phyloP scores from a whole-genome alignment of 2,888 invertebrate genomes.

The Elegia similella region DNA sequence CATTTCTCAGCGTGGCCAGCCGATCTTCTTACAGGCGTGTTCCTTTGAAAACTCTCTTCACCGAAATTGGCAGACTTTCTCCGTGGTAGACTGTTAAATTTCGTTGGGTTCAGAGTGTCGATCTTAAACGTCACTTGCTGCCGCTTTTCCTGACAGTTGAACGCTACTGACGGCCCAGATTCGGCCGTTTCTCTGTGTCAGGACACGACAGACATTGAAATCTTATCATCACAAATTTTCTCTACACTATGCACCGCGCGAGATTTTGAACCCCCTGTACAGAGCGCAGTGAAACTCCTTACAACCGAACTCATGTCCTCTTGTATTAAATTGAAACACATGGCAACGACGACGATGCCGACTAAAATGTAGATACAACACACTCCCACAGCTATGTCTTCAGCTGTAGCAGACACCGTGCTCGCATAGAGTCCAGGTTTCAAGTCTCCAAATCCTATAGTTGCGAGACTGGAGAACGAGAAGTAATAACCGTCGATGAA shows the following conservation, averaged over 20 bases:
- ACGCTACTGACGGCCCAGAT: slow-evolving; percentile 54
- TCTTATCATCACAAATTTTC: slow-evolving; percentile 71
- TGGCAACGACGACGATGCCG: slow-evolving; percentile 92
- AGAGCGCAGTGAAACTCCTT: slow-evolving; percentile 45
- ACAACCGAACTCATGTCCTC: slow-evolving; percentile 83
- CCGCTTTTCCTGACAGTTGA: slow-evolving; percentile 42
- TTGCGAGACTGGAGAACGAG: slow-evolving; percentile 89
- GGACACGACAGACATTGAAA: slow-evolving; percentile 77
- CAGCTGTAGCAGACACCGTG: slow-evolving; percentile 66
- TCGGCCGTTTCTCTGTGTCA: slow-evolving; percentile 78
- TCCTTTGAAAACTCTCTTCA: slow-evolving; percentile 83
- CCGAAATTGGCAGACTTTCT: slow-evolving; percentile 57
- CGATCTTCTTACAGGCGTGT: slow-evolving; percentile 84
- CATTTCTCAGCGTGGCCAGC: slow-evolving; percentile 83
- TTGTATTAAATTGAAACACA: slow-evolving; percentile 93
- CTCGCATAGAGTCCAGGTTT: slow-evolving; percentile 84
- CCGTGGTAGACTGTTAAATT: slow-evolving; percentile 82
- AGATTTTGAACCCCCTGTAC: slow-evolving; percentile 47
- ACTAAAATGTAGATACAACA: slow-evolving; percentile 91
- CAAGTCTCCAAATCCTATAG: slow-evolving; percentile 92
- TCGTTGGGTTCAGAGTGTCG: slow-evolving; percentile 65
- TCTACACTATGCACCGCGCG: slow-evolving; percentile 71
- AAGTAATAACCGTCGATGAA: slow-evolving; percentile 93
- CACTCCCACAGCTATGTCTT: slow-evolving; percentile 87
- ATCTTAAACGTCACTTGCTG: slow-evolving; percentile 61